These are phyloP conservation scores for Tetragnatha montana DNA, from an alignment of 2,888 invertebrate genomes.

Conservation along the genomic window DNA sequence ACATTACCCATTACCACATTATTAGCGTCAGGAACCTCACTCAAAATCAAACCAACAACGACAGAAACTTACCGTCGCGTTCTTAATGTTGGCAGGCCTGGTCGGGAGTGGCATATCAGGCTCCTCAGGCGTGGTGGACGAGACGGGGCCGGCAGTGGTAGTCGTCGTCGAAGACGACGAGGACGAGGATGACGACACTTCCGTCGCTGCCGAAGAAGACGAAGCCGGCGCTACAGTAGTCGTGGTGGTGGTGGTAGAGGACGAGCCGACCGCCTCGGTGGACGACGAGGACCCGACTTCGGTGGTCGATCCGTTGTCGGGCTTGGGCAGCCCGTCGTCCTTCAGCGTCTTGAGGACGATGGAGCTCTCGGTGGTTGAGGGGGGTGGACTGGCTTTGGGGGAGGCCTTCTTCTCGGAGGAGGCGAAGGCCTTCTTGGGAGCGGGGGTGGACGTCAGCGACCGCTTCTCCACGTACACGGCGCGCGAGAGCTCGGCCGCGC, in stretches of 20 bases:
- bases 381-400: constrained; percentile 2
- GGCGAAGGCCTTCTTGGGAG: constrained; percentile 46
- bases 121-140: constrained; percentile 29
- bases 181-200: no score
- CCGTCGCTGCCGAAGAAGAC: no score
- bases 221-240: not conserved
- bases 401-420: constrained; percentile 36
- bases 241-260: not conserved
- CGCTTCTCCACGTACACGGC: constrained; percentile 46
- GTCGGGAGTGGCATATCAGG: constrained; percentile 41
- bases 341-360: constrained; percentile 20
- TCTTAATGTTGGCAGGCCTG: constrained; percentile 45
- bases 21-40: no score
- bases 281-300: not conserved
- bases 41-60: no score
- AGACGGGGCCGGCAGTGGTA: not conserved
- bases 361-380: constrained; percentile 36
- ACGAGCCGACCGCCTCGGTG: not conserved
- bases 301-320: constrained; percentile 24
- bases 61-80: constrained; percentile 54
- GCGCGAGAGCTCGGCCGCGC: constrained; percentile 28
- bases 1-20: no score
- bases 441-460: constrained; percentile 19
- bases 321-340: constrained; percentile 15
- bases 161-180: not conserved